Base-by-base conservation (phyloP, 1,140 invertebrate species). In the Anastatus disparis region DNA sequence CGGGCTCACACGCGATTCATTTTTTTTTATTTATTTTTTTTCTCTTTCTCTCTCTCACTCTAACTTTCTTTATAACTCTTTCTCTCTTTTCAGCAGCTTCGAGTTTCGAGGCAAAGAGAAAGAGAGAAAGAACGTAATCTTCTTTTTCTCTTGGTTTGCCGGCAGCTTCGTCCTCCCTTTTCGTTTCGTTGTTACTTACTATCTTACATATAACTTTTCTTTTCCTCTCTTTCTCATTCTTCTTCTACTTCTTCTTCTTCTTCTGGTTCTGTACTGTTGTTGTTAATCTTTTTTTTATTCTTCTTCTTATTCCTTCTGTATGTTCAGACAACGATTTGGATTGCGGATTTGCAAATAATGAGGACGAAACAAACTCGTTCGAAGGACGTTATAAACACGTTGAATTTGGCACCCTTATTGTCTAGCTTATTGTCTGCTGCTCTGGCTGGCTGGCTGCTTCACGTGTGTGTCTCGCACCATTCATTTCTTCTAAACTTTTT, bases 51-150 rank as follows among this genome's bases (percentile, higher is more conserved):
- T 26, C 46, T 20, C 48, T 22, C 13, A 29, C 48, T 40, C 29
- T 4, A 9, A 12, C 26, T 56, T 27, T 61, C 50, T 40, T 52
- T 42, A 26, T 59, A 58, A 29, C n/a, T 38, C 55, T 59, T 61
- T 52, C 62, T 35, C 63, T 46, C 72, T 67, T 46, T 67, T 68
- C 50, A 42, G 65, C 65, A 61, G 71, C 71, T 42, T 68, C 42
- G 59, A 55, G 65, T 56, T 67, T 67, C 59, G 50, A 6, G 27
- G n/a, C n/a, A n/a, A n/a, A n/a, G n/a, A n/a, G n/a, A n/a, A n/a
- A n/a, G n/a, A n/a, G n/a, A n/a, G n/a, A n/a, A n/a, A n/a, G n/a
- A 27, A 59, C 58, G 56, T 73, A 73, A 73, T 73, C 71, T 73
- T 69, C 71, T 64, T 50, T 59, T 55, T 64, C 56, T 74, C 61